Percentiles rank a stretch among this genome's conserved stretches.
These are phyloP conservation scores for Eledone cirrhosa DNA, from an alignment of 2,888 invertebrate species.

Conservation along the genomic window DNA sequence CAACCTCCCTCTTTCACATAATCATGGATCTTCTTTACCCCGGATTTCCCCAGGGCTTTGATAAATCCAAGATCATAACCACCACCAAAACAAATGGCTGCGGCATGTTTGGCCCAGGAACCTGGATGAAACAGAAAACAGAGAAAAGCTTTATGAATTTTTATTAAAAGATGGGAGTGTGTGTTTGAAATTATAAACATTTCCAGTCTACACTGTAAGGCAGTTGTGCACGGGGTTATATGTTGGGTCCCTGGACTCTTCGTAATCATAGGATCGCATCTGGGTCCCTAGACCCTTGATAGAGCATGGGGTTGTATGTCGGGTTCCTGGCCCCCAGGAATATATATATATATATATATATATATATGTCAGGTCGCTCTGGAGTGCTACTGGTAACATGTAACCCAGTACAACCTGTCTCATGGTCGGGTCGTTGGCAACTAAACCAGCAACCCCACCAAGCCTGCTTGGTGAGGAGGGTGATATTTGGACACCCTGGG, in stretches of 20 bases:
- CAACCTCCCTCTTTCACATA: constrained; percentile 58
- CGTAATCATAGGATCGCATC: background rate
- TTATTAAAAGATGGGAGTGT: background rate
- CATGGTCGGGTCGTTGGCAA: too few species aligned
- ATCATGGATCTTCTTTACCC: constrained; percentile 44
- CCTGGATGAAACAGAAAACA: constrained; percentile 30
- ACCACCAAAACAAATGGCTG: constrained; percentile 56
- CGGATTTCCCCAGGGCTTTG: constrained; percentile 45
- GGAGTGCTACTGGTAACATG: too few species aligned
- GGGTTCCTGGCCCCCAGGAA: too few species aligned
- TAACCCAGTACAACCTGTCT: too few species aligned
- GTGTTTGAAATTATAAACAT: too few species aligned
- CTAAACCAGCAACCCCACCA: too few species aligned
- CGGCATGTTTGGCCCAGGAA: constrained; percentile 37
- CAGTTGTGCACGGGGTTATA: background rate
- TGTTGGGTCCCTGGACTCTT: background rate
- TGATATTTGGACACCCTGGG: too few species aligned
- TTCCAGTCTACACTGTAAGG: background rate
- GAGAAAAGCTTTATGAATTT: background rate
- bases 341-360: too few species aligned
- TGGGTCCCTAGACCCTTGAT: too few species aligned
- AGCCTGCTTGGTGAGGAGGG: too few species aligned
- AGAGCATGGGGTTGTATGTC: too few species aligned
- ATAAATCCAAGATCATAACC: constrained; percentile 61
- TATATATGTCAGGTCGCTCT: too few species aligned